phyloP scores from a whole-genome alignment of 2,797 vertebrate species.

The Tauraco hartlaubi region DNA sequence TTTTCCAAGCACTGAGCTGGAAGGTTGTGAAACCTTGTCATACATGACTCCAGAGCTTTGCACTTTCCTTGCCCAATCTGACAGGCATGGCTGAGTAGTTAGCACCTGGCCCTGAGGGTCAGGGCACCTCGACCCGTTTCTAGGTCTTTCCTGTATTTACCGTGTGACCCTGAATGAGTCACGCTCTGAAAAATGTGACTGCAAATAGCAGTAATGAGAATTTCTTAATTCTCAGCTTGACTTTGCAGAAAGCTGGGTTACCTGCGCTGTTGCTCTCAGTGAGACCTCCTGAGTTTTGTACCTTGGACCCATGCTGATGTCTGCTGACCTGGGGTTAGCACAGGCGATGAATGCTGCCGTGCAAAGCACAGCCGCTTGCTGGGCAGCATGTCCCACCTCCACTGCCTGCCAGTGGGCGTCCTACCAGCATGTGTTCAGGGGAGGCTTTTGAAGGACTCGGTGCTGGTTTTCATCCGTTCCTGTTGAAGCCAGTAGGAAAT shows the following conservation, averaged over 20 bases:
- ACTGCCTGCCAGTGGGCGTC: not conserved
- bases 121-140: slow-evolving; percentile 10
- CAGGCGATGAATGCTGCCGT: fast-evolving
- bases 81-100: slow-evolving; percentile 26
- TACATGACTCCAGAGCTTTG: not conserved
- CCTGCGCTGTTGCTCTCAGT: not conserved
- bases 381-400: not conserved
- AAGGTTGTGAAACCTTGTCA: not conserved
- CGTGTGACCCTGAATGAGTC: not conserved
- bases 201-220: not conserved
- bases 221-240: not conserved
- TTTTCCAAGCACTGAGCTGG: not conserved
- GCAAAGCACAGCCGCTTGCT: not conserved
- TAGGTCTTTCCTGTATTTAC: not conserved
- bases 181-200: not conserved
- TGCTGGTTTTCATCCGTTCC: not conserved
- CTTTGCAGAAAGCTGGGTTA: not conserved
- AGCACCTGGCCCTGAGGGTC: not conserved
- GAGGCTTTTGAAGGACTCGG: not conserved
- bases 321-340: not conserved
- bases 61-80: not conserved
- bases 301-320: not conserved
- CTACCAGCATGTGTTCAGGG: not conserved
- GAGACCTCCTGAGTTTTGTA: not conserved
- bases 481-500: not conserved